Conservation (phyloP, 2,888 invertebrate genomes). For the Lucinisca nassula region DNA sequence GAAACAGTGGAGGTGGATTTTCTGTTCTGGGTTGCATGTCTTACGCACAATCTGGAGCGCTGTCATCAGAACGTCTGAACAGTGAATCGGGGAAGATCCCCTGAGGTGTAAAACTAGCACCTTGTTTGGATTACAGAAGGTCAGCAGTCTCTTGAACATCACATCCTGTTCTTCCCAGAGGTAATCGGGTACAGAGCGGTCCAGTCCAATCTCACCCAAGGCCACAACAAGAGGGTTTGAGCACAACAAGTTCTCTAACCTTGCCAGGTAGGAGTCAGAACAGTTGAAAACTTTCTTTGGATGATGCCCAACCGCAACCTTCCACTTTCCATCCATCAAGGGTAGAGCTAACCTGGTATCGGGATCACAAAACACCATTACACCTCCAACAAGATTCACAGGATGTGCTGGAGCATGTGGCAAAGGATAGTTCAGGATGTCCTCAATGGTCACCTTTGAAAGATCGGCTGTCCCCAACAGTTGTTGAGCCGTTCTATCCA, state of each 20-base stretch:
- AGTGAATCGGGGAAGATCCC: neutral
- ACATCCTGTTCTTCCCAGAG: neutral
- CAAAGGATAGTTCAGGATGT: neutral
- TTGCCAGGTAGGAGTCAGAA: neutral
- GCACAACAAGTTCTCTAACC: neutral
- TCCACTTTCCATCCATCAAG: neutral
- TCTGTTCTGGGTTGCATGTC: neutral
- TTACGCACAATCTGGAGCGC: neutral
- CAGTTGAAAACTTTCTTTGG: neutral
- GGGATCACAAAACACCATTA: neutral
- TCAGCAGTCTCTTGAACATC: neutral
- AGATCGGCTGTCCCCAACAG: neutral
- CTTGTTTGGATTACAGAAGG: neutral
- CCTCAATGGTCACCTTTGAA: neutral
- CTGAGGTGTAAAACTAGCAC: slow-evolving; percentile 9
- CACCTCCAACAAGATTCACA: neutral
- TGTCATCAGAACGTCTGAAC: neutral
- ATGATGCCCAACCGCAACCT: slow-evolving; percentile 6
- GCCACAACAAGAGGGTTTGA: neutral
- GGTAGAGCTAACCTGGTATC: neutral
- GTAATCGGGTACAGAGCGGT: neutral
- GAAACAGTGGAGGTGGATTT: neutral
- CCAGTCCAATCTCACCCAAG: slow-evolving; percentile 17
- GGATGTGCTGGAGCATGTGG: neutral
- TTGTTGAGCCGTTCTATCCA: neutral